Evolutionary conservation across 2,888 invertebrate species (phyloP).

Genomic region (Anticlea derivata): DNA sequence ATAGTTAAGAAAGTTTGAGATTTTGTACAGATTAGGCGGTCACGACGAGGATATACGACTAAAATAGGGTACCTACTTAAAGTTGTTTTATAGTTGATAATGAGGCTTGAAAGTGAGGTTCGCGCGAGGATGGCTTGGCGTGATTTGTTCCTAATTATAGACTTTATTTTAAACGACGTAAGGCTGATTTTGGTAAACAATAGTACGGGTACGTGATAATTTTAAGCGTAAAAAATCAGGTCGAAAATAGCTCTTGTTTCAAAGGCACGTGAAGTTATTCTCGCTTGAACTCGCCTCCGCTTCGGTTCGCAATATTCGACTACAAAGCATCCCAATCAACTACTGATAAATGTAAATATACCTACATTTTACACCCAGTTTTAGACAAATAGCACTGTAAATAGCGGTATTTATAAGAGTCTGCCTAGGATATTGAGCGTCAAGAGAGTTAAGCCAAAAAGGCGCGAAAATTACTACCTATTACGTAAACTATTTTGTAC

Average conservation of each 20-base stretch:
- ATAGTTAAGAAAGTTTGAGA: slow-evolving; percentile 56
- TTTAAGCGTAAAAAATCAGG: slow-evolving; percentile 44
- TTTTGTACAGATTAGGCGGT: slow-evolving; percentile 62
- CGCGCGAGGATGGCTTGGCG: slow-evolving; percentile 68
- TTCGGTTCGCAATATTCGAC: slow-evolving; percentile 33
- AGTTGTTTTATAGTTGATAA: slow-evolving; percentile 36
- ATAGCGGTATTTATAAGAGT: slow-evolving; percentile 48
- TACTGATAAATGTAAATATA: slow-evolving; percentile 56
- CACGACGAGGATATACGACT: slow-evolving; percentile 50
- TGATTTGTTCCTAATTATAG: slow-evolving; percentile 74
- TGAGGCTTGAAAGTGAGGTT: slow-evolving; percentile 52
- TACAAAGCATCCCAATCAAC: slow-evolving; percentile 29
- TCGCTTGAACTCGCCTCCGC: slow-evolving; percentile 45
- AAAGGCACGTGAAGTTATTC: slow-evolving; percentile 60
- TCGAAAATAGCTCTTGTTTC: slow-evolving; percentile 43
- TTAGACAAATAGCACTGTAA: slow-evolving; percentile 50
- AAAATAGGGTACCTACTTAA: slow-evolving; percentile 41
- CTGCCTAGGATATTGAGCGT: slow-evolving; percentile 59
- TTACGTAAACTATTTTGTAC: slow-evolving; percentile 19
- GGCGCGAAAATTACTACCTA: slow-evolving; percentile 17
- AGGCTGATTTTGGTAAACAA: slow-evolving; percentile 75
- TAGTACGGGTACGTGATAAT: slow-evolving; percentile 67
- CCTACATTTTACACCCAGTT: slow-evolving; percentile 50
- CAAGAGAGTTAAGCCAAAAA: slow-evolving; percentile 60
- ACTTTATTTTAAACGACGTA: slow-evolving; percentile 72